Evolutionary conservation across 2,888 invertebrate genomes (phyloP), one percentile per base, ranked within the genome.

Genomic region (Mythimna lalbum): DNA sequence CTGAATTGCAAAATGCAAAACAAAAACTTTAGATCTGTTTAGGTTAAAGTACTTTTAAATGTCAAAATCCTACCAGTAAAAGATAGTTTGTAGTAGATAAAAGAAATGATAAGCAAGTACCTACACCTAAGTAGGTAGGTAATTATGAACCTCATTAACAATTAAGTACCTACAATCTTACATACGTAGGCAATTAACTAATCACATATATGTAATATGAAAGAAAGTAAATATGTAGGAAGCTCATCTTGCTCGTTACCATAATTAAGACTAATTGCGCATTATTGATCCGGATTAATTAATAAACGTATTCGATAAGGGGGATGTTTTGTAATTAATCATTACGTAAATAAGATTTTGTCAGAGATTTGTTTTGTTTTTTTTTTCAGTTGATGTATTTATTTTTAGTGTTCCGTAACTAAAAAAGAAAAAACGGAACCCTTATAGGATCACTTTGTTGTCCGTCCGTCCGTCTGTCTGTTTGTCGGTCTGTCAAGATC

Each of bases 191-290:
- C n/a, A 36, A 66, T 66, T 14, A 50, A 21, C 9, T 36, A 52
- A n/a, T 17, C 21, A 52, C 2, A 47, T 27, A 27, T 33, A 1
- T 6, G 10, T 77, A 56, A 39, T 33, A 39, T 77, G 23, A 52
- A 60, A 23, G 33, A 59, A 33, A 60, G 19, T 49, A n/a, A 21
- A 60, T 60, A 21, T 43, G 33, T 14, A 12, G 33, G 27, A 39
- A 36, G 21, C 19, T 47, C 21, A 77, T 53, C 31, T 59, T 43
- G 47, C n/a, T 50, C 5, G 1, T 47, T 49, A 78, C 72, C 39
- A 61, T 73, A 78, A 73, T 33, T 50, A 56, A 23, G n/a, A 55
- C 9, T 14, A 50, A 69, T 69, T 69, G 39, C 4, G 17, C n/a
- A 47, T 19, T 23, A 60, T 60, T 47, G 9, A 60, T 27, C 43